Evolutionary conservation across 2,888 invertebrate species (phyloP).

Genomic region (Flexamia atlantica): DNA sequence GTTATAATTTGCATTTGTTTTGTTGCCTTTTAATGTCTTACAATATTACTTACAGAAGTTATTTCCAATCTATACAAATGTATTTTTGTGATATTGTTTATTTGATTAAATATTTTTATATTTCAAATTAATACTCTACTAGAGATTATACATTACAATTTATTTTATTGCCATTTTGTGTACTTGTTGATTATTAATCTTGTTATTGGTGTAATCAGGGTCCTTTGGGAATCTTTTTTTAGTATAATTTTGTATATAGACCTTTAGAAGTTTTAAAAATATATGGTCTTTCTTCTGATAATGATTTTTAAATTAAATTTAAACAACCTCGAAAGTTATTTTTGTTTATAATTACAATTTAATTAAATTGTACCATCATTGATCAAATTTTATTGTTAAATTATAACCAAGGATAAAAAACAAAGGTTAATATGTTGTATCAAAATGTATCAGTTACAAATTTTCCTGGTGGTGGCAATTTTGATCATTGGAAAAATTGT

Average conservation of each 20-base stretch:
- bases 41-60: neutral
- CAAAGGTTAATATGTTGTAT: no score
- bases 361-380: neutral
- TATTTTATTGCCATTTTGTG: slow-evolving; percentile 22
- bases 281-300: slow-evolving; percentile 5
- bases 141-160: neutral
- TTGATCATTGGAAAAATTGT: neutral
- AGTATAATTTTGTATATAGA: neutral
- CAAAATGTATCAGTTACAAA: no score
- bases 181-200: neutral
- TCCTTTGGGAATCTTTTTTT: neutral
- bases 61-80: neutral
- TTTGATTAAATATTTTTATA: neutral
- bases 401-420: no score
- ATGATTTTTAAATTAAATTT: neutral
- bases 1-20: slow-evolving; percentile 32
- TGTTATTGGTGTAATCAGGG: neutral
- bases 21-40: neutral
- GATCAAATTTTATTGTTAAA: neutral
- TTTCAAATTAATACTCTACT: slow-evolving; percentile 30
- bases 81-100: neutral
- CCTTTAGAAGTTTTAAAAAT: neutral
- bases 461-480: neutral
- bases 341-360: neutral
- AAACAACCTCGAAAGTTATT: neutral